Conservation (phyloP, 53 echinoderm and acorn worm genomes). For the Temnopleurus reevesii region DNA sequence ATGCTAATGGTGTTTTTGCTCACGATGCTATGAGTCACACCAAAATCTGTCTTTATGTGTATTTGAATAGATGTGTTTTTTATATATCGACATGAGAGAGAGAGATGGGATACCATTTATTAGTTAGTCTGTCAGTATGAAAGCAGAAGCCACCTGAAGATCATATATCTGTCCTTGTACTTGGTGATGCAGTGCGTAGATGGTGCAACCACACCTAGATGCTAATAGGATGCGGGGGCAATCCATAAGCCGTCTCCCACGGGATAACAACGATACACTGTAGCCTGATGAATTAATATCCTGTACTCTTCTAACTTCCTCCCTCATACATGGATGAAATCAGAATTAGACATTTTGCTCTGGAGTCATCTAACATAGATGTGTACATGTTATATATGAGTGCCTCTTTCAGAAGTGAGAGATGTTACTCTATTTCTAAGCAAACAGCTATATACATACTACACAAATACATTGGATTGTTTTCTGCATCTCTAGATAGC, state of each 20-base stretch:
- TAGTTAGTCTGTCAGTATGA: not conserved
- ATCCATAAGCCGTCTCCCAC: constrained; percentile 22
- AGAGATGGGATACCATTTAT: not conserved
- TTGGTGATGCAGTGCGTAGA: not conserved
- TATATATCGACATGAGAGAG: not conserved
- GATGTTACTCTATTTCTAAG: too few relatives aligned
- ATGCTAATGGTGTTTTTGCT: not conserved
- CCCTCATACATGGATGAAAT: not conserved
- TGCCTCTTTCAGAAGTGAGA: not conserved
- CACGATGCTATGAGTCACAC: not conserved
- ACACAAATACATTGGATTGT: too few relatives aligned
- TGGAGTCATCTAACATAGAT: not conserved
- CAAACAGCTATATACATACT: too few relatives aligned
- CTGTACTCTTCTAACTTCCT: not conserved
- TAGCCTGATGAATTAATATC: not conserved
- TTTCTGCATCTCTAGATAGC: too few relatives aligned
- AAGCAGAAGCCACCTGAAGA: constrained; percentile 22
- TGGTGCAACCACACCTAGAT: constrained; percentile 30
- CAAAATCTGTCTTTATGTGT: constrained; percentile 23
- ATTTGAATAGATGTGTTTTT: constrained; percentile 7
- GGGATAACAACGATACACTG: not conserved
- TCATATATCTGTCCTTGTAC: not conserved
- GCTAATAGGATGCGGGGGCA: constrained; percentile 36
- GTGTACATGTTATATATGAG: not conserved
- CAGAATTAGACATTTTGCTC: not conserved